These are phyloP conservation scores for Halocaridina rubra DNA, from an alignment of 2,888 invertebrate species.

Conservation along the genomic window DNA sequence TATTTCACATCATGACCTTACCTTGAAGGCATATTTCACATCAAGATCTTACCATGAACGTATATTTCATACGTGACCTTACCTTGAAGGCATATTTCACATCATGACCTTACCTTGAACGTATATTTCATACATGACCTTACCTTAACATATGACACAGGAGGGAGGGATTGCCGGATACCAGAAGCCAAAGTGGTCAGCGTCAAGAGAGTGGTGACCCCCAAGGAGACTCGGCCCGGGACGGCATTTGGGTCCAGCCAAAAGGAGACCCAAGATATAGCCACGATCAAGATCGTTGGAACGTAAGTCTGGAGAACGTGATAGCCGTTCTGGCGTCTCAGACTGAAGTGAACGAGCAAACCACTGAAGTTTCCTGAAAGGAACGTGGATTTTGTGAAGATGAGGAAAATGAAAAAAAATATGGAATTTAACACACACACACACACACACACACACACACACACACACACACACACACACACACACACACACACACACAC, in stretches of 20 bases:
- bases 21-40: too few species aligned
- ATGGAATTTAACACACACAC: too few species aligned
- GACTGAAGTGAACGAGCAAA: slow-evolving; percentile 46
- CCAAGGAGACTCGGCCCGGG: slow-evolving; percentile 57
- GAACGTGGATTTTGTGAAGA: too few species aligned
- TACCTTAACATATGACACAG: slow-evolving; percentile 62
- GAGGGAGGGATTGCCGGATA: slow-evolving; percentile 50
- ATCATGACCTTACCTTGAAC: too few species aligned
- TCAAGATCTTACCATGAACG: too few species aligned
- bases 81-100: too few species aligned
- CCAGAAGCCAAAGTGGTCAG: slow-evolving; percentile 61
- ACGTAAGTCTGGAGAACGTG: slow-evolving; percentile 64
- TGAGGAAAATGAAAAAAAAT: too few species aligned
- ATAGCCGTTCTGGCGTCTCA: slow-evolving; percentile 63
- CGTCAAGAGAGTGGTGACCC: slow-evolving; percentile 59
- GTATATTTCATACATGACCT: not conserved
- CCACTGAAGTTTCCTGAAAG: slow-evolving; percentile 61
- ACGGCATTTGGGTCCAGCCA: slow-evolving; percentile 64
- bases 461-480: too few species aligned
- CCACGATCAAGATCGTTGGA: slow-evolving; percentile 64
- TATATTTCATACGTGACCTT: too few species aligned
- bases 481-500: too few species aligned
- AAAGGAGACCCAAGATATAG: slow-evolving; percentile 64
- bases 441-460: too few species aligned
- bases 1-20: too few species aligned